Conservation (phyloP, 2,113 vertebrate species). For the Budorcas taxicolor region DNA sequence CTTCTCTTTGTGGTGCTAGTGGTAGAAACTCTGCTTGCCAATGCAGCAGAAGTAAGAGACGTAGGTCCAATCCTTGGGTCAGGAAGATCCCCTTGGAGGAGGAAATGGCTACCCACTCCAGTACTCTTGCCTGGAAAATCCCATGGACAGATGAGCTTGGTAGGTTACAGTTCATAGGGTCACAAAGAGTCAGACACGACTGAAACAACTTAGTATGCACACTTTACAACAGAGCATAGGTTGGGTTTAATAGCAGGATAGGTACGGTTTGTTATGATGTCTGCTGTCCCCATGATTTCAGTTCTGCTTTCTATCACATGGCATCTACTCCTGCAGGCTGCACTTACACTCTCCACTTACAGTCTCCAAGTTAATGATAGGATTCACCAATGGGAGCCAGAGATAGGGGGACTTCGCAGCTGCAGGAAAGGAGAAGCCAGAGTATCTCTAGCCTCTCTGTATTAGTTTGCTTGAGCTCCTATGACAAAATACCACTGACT, state of each 20-base stretch:
- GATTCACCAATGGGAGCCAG: neutral
- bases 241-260: neutral
- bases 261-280: neutral
- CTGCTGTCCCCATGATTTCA: neutral
- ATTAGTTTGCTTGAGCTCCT: neutral
- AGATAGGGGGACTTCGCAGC: rapidly evolving
- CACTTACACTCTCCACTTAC: neutral
- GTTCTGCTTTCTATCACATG: neutral
- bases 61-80: neutral
- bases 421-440: neutral
- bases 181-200: neutral
- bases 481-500: neutral
- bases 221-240: neutral
- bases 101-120: neutral
- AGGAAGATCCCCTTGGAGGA: neutral
- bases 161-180: neutral
- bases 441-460: neutral
- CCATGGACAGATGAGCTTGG: neutral
- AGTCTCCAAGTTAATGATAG: neutral
- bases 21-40: neutral
- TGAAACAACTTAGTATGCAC: neutral
- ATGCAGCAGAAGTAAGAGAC: neutral
- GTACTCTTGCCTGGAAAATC: neutral
- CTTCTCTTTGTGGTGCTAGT: neutral
- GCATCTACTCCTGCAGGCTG: neutral